phyloP scores from a whole-genome alignment of 2,113 vertebrate species.

The Carassius gibelio region DNA sequence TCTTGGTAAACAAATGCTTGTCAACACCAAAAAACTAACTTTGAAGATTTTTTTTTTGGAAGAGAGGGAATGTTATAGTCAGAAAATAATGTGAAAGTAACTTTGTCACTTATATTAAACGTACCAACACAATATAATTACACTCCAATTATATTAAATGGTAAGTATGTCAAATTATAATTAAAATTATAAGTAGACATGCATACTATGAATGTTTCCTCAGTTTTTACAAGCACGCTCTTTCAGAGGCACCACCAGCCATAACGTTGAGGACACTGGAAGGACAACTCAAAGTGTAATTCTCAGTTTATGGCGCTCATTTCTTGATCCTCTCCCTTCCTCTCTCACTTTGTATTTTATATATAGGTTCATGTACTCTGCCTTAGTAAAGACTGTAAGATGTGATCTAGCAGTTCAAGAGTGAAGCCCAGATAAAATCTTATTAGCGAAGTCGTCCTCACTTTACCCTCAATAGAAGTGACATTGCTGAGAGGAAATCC shows the following conservation, averaged over 20 bases:
- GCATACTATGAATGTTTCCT: background rate
- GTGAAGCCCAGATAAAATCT: conserved; percentile 32
- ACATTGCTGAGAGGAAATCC: background rate
- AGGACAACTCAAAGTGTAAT: conserved; percentile 5
- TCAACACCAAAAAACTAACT: background rate
- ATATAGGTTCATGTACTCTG: conserved; percentile 11
- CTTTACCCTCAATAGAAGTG: conserved; percentile 26
- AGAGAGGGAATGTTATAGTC: no score
- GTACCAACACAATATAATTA: background rate
- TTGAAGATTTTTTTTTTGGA: no score
- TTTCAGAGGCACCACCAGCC: background rate
- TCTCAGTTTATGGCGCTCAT: background rate
- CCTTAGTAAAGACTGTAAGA: conserved; percentile 15
- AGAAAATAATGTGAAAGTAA: background rate
- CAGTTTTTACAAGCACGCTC: background rate
- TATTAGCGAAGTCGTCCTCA: conserved; percentile 9
- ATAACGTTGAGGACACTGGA: background rate
- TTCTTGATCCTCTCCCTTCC: background rate
- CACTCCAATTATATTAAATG: background rate
- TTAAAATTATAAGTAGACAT: background rate
- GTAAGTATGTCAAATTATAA: background rate
- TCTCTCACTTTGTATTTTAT: background rate
- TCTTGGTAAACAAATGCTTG: background rate
- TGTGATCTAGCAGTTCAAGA: conserved; percentile 16
- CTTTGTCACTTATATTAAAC: background rate